Evolutionary conservation across 2,113 vertebrate genomes (phyloP).

Genomic region (Setophaga petechia): DNA sequence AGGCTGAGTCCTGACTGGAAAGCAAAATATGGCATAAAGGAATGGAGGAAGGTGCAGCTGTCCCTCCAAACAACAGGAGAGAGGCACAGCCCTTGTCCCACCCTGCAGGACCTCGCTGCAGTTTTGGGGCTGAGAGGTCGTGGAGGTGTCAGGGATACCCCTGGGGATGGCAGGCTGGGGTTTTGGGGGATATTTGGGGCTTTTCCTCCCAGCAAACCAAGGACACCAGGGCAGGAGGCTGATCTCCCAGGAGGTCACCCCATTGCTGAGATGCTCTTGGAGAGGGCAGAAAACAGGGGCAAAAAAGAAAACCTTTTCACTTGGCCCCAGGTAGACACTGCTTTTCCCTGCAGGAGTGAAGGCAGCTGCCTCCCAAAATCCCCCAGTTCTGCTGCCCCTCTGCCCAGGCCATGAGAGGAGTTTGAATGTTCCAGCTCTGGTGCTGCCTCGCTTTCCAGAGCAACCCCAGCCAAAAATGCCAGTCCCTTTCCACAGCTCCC

Average conservation of each 20-base stretch:
- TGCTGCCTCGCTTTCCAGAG: fast-evolving
- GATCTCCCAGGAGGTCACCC: neutral
- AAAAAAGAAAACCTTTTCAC: fast-evolving
- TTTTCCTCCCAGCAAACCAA: neutral
- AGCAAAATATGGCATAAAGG: neutral
- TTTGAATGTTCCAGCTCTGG: neutral
- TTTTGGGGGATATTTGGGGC: neutral
- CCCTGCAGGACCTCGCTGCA: fast-evolving
- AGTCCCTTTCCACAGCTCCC: neutral
- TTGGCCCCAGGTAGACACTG: neutral
- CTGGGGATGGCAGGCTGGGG: neutral
- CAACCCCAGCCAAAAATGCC: neutral
- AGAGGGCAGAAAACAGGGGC: neutral
- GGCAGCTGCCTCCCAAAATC: neutral
- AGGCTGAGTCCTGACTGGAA: neutral
- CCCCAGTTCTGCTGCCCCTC: neutral
- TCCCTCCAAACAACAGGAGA: fast-evolving
- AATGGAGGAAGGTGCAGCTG: neutral
- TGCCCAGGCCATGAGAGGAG: neutral
- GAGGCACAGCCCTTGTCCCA: neutral
- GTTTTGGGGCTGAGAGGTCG: fast-evolving
- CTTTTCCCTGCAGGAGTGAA: neutral
- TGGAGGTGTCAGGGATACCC: neutral
- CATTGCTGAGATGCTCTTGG: neutral
- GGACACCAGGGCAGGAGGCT: fast-evolving